phyloP scores from a whole-genome alignment of 1,140 invertebrate species.

The Calephelis virginiensis region DNA sequence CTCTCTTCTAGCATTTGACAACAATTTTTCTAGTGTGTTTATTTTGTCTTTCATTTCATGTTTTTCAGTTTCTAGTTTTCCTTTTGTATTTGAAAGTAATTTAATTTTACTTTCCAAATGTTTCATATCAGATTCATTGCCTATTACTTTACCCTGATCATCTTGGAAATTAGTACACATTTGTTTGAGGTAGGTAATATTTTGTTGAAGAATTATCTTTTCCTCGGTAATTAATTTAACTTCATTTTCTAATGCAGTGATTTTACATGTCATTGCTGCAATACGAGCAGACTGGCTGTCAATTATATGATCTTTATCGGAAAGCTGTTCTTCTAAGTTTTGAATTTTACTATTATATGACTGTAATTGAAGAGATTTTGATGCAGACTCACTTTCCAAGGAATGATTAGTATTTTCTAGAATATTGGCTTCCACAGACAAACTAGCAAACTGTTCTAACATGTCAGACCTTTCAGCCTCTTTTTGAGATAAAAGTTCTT shows the following conservation, averaged over 20 bases:
- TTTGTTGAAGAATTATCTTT: constrained; percentile 66
- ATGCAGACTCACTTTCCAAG: constrained; percentile 83
- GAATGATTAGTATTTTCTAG: constrained; percentile 86
- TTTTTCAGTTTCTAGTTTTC: constrained; percentile 56
- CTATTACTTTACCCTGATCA: constrained; percentile 64
- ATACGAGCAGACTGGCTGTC: constrained; percentile 67
- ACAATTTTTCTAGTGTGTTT: constrained; percentile 61
- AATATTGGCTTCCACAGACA: constrained; percentile 84
- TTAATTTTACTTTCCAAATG: constrained; percentile 13
- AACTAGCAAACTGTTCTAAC: constrained; percentile 84
- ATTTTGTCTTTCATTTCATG: constrained; percentile 56
- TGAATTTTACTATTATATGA: constrained; percentile 64
- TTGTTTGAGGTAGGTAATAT: constrained; percentile 69
- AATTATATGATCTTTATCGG: constrained; percentile 66
- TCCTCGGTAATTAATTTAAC: constrained; percentile 65
- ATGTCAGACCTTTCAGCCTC: constrained; percentile 85
- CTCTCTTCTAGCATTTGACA: constrained; percentile 70
- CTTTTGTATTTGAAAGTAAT: constrained; percentile 52
- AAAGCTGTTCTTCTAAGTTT: constrained; percentile 58
- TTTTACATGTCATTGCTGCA: constrained; percentile 61
- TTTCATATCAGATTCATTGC: constrained; percentile 71
- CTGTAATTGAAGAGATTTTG: constrained; percentile 77
- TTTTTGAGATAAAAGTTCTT: constrained; percentile 84
- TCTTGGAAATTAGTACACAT: constrained; percentile 66
- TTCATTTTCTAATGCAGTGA: constrained; percentile 68